Evolutionary conservation across 2,113 vertebrate species (phyloP).

Genomic region (Agapornis roseicollis): DNA sequence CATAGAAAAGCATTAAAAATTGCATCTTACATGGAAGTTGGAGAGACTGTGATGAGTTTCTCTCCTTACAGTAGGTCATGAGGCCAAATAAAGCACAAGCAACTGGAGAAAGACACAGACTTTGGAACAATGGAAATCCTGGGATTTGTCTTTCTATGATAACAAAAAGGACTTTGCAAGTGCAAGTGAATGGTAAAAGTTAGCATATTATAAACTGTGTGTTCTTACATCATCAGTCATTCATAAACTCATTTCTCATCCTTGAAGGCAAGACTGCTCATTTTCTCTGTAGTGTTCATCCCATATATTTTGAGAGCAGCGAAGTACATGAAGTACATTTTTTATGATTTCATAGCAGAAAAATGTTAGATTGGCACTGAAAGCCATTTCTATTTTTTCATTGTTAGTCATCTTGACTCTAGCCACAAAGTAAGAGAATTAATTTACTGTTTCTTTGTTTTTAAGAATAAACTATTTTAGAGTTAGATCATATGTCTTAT

Average conservation of each 20-base stretch:
- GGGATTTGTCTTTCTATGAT: not conserved
- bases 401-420: not conserved
- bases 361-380: not conserved
- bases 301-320: not conserved
- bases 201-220: not conserved
- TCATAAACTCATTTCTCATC: not conserved
- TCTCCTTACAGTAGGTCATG: not conserved
- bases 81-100: not conserved
- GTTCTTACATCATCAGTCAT: not conserved
- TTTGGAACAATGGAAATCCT: not conserved
- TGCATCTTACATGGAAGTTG: not conserved
- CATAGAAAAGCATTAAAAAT: not conserved
- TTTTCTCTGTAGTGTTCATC: not conserved
- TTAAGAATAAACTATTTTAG: not conserved
- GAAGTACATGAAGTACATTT: not conserved
- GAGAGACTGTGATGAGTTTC: not conserved
- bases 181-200: not conserved
- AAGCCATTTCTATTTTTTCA: not conserved
- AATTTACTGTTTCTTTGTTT: not conserved
- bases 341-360: not conserved
- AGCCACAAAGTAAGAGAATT: not conserved
- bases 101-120: not conserved
- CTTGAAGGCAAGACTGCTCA: not conserved
- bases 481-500: not conserved
- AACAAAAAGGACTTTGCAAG: not conserved